phyloP scores from a whole-genome alignment of 2,113 vertebrate genomes.

The Clinocottus analis region DNA sequence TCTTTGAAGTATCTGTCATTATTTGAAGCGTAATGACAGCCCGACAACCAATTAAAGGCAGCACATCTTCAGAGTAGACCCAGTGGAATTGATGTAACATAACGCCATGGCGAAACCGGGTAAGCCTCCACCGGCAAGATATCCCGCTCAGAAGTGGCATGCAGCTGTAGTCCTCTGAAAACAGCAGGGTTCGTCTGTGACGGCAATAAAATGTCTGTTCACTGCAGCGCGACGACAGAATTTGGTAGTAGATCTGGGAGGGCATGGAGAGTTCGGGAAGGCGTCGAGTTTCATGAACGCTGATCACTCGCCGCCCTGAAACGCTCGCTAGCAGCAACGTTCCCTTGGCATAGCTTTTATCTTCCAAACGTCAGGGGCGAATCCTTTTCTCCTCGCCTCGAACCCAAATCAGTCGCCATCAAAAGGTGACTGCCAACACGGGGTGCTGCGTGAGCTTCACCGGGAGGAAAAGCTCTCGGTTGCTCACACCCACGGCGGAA shows the following conservation, averaged over 20 bases:
- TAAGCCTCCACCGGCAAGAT: slow-evolving; percentile 13
- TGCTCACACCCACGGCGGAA: slow-evolving; percentile 14
- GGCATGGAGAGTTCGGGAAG: slow-evolving; percentile 14
- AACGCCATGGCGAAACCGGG: slow-evolving; percentile 3
- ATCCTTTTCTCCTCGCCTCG: slow-evolving; percentile 54
- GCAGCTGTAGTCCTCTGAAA: slow-evolving; percentile 31
- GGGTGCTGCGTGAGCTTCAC: slow-evolving; percentile 36
- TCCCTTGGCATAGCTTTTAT: slow-evolving; percentile 60
- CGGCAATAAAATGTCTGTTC: slow-evolving; percentile 28
- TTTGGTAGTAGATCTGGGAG: slow-evolving; percentile 22
- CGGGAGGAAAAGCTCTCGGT: slow-evolving; percentile 13
- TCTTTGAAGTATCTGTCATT: slow-evolving; percentile 72
- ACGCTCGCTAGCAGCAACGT: slow-evolving; percentile 5
- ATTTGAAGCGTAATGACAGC: slow-evolving; percentile 70
- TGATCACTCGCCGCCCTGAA: slow-evolving; percentile 4
- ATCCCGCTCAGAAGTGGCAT: slow-evolving; percentile 23
- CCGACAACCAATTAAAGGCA: slow-evolving; percentile 73
- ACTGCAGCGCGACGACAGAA: slow-evolving; percentile 9
- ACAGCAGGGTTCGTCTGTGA: slow-evolving; percentile 34
- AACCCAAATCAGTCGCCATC: slow-evolving; percentile 62
- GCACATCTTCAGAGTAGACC: slow-evolving; percentile 30
- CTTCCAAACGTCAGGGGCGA: slow-evolving; percentile 34
- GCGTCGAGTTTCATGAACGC: neutral
- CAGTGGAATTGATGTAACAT: slow-evolving; percentile 51
- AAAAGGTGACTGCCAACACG: slow-evolving; percentile 59